A percentile compares a stretch with the other conserved stretches of the same genome.
These are phyloP conservation scores for Nymphalis io DNA, from an alignment of 1,140 invertebrate species.

Conservation along the genomic window DNA sequence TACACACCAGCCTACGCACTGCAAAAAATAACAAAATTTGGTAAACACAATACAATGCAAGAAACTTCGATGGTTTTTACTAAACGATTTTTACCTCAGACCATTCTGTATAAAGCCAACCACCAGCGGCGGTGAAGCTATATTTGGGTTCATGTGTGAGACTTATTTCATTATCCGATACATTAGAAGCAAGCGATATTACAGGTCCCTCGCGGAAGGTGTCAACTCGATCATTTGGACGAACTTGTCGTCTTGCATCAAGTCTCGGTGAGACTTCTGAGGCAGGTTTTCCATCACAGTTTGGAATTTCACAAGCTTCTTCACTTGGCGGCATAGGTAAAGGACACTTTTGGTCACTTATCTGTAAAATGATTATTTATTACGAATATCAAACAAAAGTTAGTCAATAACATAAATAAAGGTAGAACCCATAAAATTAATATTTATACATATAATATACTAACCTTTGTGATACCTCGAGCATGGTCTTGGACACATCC, in stretches of 20 bases:
- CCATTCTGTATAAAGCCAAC: constrained; percentile 76
- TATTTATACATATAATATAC: background rate
- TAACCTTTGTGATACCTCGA: constrained; percentile 71
- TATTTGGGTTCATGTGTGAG: constrained; percentile 53
- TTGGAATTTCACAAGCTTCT: constrained; percentile 68
- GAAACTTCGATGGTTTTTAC: background rate
- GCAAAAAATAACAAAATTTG: background rate
- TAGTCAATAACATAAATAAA: background rate
- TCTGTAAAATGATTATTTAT: constrained; percentile 53
- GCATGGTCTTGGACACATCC: constrained; percentile 77
- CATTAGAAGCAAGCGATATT: constrained; percentile 58
- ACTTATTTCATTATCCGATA: constrained; percentile 56
- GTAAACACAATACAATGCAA: background rate
- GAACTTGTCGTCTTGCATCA: constrained; percentile 66
- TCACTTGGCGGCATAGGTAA: constrained; percentile 70
- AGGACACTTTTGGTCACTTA: constrained; percentile 75
- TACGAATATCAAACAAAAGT: background rate
- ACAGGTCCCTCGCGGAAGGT: constrained; percentile 65
- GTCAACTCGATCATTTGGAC: constrained; percentile 60
- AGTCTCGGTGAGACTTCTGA: constrained; percentile 50
- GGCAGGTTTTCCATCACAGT: constrained; percentile 64
- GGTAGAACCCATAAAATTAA: no score
- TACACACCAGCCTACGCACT: constrained; percentile 82
- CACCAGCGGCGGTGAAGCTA: constrained; percentile 62
- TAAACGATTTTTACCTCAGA: constrained; percentile 54